These are phyloP conservation scores for Bos javanicus DNA, from an alignment of 2,113 vertebrate species.

Conservation along the genomic window DNA sequence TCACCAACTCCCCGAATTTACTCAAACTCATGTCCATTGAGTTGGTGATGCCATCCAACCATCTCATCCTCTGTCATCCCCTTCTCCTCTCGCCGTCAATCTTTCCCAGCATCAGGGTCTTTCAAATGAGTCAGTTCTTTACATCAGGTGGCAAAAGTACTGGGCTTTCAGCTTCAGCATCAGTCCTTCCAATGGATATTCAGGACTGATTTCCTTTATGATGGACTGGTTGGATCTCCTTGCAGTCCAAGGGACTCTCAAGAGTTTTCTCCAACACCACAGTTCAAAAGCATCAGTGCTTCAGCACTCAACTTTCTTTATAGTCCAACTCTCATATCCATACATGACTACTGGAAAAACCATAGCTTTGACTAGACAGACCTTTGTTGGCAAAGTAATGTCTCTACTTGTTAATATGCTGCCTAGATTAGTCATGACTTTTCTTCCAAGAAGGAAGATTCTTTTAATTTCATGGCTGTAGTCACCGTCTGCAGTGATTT, in stretches of 20 bases:
- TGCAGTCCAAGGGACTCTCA: not conserved
- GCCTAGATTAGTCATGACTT: not conserved
- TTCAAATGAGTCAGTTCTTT: not conserved
- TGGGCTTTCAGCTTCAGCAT: not conserved
- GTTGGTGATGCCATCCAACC: not conserved
- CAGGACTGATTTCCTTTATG: not conserved
- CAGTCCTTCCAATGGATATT: not conserved
- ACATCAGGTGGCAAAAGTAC: not conserved
- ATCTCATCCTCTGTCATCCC: not conserved
- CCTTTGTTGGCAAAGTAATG: not conserved
- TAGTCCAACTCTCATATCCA: not conserved
- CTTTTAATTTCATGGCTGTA: not conserved
- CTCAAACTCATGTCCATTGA: not conserved
- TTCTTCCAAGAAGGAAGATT: not conserved
- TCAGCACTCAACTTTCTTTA: rapidly evolving
- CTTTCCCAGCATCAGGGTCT: not conserved
- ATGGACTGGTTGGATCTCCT: not conserved
- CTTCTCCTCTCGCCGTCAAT: not conserved
- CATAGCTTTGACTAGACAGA: not conserved
- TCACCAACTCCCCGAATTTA: not conserved
- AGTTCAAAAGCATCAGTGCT: not conserved
- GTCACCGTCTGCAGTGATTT: not conserved
- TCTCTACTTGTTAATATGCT: not conserved
- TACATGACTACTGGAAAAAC: not conserved
- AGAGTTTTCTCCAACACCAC: not conserved